phyloP scores from a whole-genome alignment of 2,888 invertebrate species.

The Acholoe squamosa region DNA sequence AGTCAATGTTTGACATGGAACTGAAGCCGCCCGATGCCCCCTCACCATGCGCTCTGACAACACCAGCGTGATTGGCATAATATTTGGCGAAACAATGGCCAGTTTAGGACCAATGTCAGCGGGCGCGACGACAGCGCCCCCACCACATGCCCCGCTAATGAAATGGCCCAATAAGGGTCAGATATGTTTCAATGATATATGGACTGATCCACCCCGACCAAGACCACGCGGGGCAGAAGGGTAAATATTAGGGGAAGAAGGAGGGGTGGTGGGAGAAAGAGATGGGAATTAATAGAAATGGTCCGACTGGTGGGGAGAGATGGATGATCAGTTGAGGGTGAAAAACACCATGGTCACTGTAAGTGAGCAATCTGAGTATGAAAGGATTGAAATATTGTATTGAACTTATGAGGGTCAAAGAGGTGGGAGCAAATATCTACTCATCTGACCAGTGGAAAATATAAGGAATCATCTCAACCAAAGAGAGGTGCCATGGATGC shows the following conservation, averaged over 20 bases:
- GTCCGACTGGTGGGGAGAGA: too few relatives aligned
- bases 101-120: neutral
- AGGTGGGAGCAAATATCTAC: too few relatives aligned
- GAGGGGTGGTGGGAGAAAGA: neutral
- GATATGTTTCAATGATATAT: constrained; percentile 38
- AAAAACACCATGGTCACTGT: too few relatives aligned
- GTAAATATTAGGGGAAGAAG: neutral
- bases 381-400: too few relatives aligned
- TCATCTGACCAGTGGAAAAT: too few relatives aligned
- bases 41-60: neutral
- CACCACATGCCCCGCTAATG: neutral
- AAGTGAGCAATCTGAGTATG: too few relatives aligned
- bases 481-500: too few relatives aligned
- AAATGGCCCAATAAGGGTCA: neutral
- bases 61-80: neutral
- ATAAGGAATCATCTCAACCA: too few relatives aligned
- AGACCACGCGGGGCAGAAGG: neutral
- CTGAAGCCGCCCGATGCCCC: neutral
- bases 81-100: constrained; percentile 32
- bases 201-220: neutral
- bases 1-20: constrained; percentile 15
- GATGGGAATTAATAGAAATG: neutral
- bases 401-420: too few relatives aligned
- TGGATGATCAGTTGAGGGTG: too few relatives aligned
- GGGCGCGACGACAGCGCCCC: neutral